Base-by-base conservation (phyloP, 1,140 invertebrate species). In the Euglossa dilemma region DNA sequence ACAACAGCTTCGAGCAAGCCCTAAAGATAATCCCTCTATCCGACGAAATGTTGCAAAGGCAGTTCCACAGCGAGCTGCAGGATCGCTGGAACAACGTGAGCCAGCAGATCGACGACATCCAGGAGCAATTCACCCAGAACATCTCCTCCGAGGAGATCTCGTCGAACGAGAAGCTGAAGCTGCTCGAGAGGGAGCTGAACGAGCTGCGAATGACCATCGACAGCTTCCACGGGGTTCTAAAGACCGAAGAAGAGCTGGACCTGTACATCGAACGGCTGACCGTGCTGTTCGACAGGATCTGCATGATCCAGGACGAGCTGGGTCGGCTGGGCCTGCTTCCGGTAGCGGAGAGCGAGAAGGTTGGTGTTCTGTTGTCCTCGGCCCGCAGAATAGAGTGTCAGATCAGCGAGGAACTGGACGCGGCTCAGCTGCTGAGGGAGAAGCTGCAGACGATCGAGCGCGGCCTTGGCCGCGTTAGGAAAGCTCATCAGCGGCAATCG, bases 41-140 rank as follows among this genome's bases (percentile, higher is more conserved):
- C 6, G 97, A 98, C 90, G 97, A 98, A 92, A 97, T 96, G 95
- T 91, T 97, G 1, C 97, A 98, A 90, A 94, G 97, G 23, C 96
- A 97, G 90, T 96, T 97, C 93, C 96, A 97, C 89, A 95, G 95
- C 3, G 96, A 97, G 86, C 94, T 98, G 61, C 96, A 97, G 91
- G 95, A 97, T 76, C 96, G 97, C 83, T 98, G 97, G 97, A 95
- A 95, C 57, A 94, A 95, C 56, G 93, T 98, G 0, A 95, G 96
- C 2, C 89, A 95, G 0, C 95, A 94, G 86, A 96, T 98, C 8
- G 95, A 95, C 56, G 93, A 94, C 11, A 96, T 97, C 23, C 96
- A 98, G 87, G 92, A 94, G 52, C 93, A 95, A 6, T 96, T 97
- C 7, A 96, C 96, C 25, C 95, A 96, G 56, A 96, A 94, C 83